Evolutionary conservation across 2,888 invertebrate species (phyloP).

Genomic region (Plebejus melissa): DNA sequence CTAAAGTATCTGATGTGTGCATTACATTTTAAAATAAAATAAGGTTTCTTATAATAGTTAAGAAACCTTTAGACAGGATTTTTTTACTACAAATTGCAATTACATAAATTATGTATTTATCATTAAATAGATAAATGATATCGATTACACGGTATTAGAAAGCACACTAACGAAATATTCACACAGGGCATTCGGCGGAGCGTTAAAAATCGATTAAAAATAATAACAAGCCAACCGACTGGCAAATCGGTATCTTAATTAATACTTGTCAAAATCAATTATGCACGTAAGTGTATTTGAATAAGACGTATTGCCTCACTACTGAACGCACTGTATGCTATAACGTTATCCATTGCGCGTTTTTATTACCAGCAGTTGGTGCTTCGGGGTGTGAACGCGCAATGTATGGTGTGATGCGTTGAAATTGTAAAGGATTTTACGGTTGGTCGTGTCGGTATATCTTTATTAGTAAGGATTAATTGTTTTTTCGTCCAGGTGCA

Average conservation of each 20-base stretch:
- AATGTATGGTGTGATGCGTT: slow-evolving; percentile 13
- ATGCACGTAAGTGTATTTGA: slow-evolving; percentile 62
- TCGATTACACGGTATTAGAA: not conserved
- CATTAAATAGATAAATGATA: not conserved
- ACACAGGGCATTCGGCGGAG: slow-evolving; percentile 48
- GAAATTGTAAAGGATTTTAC: slow-evolving; percentile 46
- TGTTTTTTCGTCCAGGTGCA: slow-evolving; percentile 47
- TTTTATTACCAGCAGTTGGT: not conserved
- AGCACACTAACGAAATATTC: slow-evolving; percentile 30
- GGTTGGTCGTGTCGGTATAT: slow-evolving; percentile 53
- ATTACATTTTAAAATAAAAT: no score
- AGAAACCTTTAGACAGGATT: no score
- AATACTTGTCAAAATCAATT: slow-evolving; percentile 67
- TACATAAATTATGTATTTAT: not conserved
- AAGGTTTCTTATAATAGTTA: no score
- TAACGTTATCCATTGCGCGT: slow-evolving; percentile 30
- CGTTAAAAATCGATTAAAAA: slow-evolving; percentile 58
- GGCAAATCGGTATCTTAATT: slow-evolving; percentile 60
- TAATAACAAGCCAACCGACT: slow-evolving; percentile 52
- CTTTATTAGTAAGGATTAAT: slow-evolving; percentile 47
- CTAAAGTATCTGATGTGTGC: no score
- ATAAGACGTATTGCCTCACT: slow-evolving; percentile 62
- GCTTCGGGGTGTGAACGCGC: not conserved
- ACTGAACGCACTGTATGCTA: slow-evolving; percentile 15
- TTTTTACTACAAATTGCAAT: not conserved